Base-by-base conservation (phyloP, 2,888 invertebrate genomes). In the Agriopis marginaria region DNA sequence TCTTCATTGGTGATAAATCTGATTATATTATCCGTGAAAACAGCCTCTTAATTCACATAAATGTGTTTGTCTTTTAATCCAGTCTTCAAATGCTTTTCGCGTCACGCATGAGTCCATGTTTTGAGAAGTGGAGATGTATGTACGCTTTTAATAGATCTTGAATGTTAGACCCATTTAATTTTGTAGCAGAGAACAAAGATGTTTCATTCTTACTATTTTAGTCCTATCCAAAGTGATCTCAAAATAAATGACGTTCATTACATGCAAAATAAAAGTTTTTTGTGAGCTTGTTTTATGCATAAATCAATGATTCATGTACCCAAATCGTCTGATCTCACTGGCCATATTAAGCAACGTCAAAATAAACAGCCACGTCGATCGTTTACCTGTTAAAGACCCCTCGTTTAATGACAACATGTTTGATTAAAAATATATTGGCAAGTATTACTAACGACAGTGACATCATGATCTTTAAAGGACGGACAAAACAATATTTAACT, bases 261-360 rank as follows among this genome's bases (percentile, higher is more conserved):
- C 70, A 66, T 66, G 55, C 47, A 49, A 61, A 50, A 66, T 58
- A 59, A 55, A 65, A 65, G 60, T 72, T 72, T 42, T 67, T 51
- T 72, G 68, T 72, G 62, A 53, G 69, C 62, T 64, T 70, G 70
- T 72, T 63, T 45, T 23, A 67, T 70, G 72, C 74, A 71, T 71
- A 71, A 74, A 73, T 70, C 47, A 68, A 63, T 76, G 76, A 76
- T 65, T 76, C 76, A 76, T 54, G 63, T 39, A 39, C 42, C 17
- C 63, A 66, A 63, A 61, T 55, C 64, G 44, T 69, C 70, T 74
- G 77, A 77, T 75, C 75, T 77, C 76, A 74, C 72, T 62, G 55
- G 53, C 73, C 74, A 70, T 77, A 75, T 75, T 71, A 63, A 73
- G 73, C 64, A 60, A 68, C 60, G 73, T 71, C 74, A 70, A 72